phyloP scores from a whole-genome alignment of 2,888 invertebrate species.

The Eristalis tenax region DNA sequence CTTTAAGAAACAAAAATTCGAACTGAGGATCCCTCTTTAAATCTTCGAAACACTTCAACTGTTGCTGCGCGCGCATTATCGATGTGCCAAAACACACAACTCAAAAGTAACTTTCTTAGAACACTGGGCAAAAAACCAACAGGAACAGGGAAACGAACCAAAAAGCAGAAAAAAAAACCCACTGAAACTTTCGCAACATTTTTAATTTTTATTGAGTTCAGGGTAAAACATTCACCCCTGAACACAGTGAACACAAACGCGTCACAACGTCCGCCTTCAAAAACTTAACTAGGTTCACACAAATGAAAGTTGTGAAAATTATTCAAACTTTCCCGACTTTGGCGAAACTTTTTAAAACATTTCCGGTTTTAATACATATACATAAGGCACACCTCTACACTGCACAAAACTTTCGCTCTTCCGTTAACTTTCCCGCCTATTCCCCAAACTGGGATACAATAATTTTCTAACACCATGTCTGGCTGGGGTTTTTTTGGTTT shows the following conservation, averaged over 20 bases:
- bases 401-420: constrained; percentile 71
- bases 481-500: constrained; percentile 33
- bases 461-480: constrained; percentile 68
- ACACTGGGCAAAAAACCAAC: constrained; percentile 19
- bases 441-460: constrained; percentile 70
- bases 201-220: constrained; percentile 71
- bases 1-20: constrained; percentile 17
- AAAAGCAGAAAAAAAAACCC: neutral
- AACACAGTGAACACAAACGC: constrained; percentile 46
- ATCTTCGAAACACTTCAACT: constrained; percentile 22
- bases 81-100: constrained; percentile 52
- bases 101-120: constrained; percentile 63
- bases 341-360: constrained; percentile 71
- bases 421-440: constrained; percentile 72
- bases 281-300: constrained; percentile 72
- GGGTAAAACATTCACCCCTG: constrained; percentile 69
- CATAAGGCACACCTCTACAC: constrained; percentile 65
- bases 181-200: constrained; percentile 57
- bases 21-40: constrained; percentile 9
- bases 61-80: constrained; percentile 66
- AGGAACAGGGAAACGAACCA: neutral
- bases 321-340: constrained; percentile 73
- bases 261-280: constrained; percentile 70
- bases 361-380: constrained; percentile 71
- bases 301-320: constrained; percentile 72